These are phyloP conservation scores for Battus philenor DNA, from an alignment of 1,140 invertebrate species.

Conservation along the genomic window DNA sequence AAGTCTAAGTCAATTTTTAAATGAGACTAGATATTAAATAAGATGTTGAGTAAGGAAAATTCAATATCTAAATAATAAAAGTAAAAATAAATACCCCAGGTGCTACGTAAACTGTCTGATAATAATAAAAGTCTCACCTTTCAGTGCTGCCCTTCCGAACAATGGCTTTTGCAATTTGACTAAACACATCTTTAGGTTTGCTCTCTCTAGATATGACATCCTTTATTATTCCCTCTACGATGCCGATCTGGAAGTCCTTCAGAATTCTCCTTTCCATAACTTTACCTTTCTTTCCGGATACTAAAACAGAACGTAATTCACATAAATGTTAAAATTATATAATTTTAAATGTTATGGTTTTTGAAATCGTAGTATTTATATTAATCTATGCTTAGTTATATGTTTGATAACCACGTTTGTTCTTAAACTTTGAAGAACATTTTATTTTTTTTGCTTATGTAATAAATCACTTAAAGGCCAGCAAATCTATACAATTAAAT, in stretches of 20 bases:
- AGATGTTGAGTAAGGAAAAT: no score
- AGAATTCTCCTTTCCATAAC: slow-evolving; percentile 89
- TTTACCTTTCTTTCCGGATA: slow-evolving; percentile 88
- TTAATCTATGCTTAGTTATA: no score
- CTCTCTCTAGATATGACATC: slow-evolving; percentile 81
- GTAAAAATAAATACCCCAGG: neutral
- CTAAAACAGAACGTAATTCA: slow-evolving; percentile 56
- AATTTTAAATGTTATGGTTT: neutral
- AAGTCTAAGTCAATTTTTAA: no score
- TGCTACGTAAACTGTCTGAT: no score
- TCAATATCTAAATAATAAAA: neutral
- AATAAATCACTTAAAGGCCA: no score
- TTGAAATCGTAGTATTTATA: neutral
- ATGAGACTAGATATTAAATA: no score
- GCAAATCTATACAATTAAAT: no score
- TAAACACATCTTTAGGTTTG: slow-evolving; percentile 86
- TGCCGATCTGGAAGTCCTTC: slow-evolving; percentile 93
- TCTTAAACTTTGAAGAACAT: no score
- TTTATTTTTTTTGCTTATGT: no score
- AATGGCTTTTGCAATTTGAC: slow-evolving; percentile 85
- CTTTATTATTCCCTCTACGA: slow-evolving; percentile 88
- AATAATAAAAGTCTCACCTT: slow-evolving; percentile 58
- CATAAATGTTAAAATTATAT: neutral
- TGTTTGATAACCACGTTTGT: no score
- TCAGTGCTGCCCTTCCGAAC: slow-evolving; percentile 79